Evolutionary conservation across 1,140 invertebrate genomes (phyloP), one percentile per base, ranked within the genome.

Genomic region (Battus philenor): DNA sequence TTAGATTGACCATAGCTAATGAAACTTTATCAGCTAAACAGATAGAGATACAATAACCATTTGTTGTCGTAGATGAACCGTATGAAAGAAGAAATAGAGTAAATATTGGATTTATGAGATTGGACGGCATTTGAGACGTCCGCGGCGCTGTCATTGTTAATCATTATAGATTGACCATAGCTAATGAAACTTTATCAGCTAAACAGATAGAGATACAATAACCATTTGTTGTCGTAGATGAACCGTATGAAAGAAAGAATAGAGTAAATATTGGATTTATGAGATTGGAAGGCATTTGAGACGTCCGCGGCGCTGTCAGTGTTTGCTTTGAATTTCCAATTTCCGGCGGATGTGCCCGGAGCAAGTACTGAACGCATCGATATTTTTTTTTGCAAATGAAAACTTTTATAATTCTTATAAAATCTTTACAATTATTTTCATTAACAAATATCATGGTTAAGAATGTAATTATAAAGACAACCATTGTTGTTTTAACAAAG

Each of bases 211-310:
- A 9, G 32, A 16, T 4, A 10, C 10, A 17, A 34, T 18, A 34
- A 34, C 17, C 32, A 34, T 34, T 34, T 20, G 32, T 34, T 11
- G n/a, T 15, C 32, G 17, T 18, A 34, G 24, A 16, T 29, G 9
- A 41, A 29, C 38, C 38, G 6, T 16, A 4, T 22, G 15, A 11
- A 41, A 41, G 38, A 13, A 41, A 41, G 27, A 41, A 13, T 16
- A 41, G 29, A 41, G 18, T 26, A 41, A 41, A 41, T 41, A 41
- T 41, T 41, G 38, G 38, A 41, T 41, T 41, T 41, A 41, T 16
- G 11, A 26, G 24, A 41, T 41, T 41, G 38, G 38, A 29, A 27
- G 27, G 38, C 29, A 27, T 41, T 41, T 41, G 38, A 27, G 24
- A 41, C 38, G 15, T 41, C 38, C 12, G 24, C 38, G 12, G 29